A percentile compares a stretch with the other conserved stretches of the same genome.
Evolutionary conservation across 2,113 vertebrate genomes (phyloP).

Genomic region (Pycnonotus jocosus): DNA sequence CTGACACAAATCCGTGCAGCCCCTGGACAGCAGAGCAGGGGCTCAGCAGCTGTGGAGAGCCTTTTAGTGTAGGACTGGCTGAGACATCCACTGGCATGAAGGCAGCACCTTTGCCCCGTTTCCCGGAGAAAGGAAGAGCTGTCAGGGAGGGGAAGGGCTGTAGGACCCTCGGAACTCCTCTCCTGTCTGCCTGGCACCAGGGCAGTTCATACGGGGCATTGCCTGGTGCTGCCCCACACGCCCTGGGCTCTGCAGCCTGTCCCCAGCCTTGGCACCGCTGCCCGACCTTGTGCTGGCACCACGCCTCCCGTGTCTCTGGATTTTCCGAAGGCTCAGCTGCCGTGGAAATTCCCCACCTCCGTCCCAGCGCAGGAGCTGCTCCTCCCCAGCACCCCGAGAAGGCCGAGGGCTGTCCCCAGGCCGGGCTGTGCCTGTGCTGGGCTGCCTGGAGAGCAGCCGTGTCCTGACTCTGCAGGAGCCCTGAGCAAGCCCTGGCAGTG

Average conservation of each 20-base stretch:
- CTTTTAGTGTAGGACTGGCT: not conserved
- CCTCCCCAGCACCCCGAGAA: fast-evolving
- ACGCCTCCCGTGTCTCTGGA: fast-evolving
- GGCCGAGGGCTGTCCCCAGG: not conserved
- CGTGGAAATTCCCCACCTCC: not conserved
- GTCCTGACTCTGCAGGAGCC: not conserved
- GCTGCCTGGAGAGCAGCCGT: not conserved
- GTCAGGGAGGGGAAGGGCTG: not conserved
- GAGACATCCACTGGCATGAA: fast-evolving
- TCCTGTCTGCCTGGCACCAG: not conserved
- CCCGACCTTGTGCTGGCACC: not conserved
- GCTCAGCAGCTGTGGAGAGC: not conserved
- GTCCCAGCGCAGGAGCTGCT: not conserved
- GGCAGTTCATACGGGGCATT: fast-evolving
- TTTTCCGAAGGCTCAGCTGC: not conserved
- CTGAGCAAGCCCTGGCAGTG: not conserved
- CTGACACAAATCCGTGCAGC: not conserved
- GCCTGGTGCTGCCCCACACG: fast-evolving
- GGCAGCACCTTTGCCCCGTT: not conserved
- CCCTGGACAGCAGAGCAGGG: not conserved
- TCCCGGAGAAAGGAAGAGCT: not conserved
- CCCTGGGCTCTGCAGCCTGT: fast-evolving
- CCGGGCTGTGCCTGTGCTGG: not conserved
- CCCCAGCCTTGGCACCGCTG: not conserved
- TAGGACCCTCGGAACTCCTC: not conserved